Evolutionary conservation across 1,140 invertebrate genomes (phyloP), one percentile per base, ranked within the genome.

Genomic region (Nephila pilipes): DNA sequence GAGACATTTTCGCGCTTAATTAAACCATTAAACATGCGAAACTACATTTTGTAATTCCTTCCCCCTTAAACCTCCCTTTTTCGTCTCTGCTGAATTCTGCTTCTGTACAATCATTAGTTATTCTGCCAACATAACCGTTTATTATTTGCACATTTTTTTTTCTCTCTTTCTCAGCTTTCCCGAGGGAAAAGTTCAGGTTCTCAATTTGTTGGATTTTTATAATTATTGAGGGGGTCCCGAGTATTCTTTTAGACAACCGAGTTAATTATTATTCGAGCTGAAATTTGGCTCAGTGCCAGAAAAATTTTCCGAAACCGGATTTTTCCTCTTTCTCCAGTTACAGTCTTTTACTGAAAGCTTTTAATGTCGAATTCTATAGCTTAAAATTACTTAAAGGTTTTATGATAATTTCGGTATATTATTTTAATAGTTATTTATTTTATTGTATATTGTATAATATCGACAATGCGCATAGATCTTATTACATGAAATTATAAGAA

Each of bases 151-250:
- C 6, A 2, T 81, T 81, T 81, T 81, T 81, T 46, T 55, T 18
- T 25, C 10, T 55, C 14, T 22, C 14, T 36, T 36, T 55, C 38
- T n/a, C 20, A 60, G 18, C 85, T 38, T 38, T 38, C 57, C 46
- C 55, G 18, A 46, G 32, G 36, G 79, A 81, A 81, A 54, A 81
- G 79, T 38, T 36, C 81, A 20, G 81, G 55, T 87, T 58, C 55
- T 29, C 46, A 85, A 85, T 85, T 85, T 85, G 83, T 85, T 60
- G 85, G 57, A 87, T 87, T 87, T 87, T 87, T 87, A 87, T 87
- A 87, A 87, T 87, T 60, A 87, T 87, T 87, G 85, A 55, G 80
- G 69, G 69, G 69, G 29, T 60, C 57, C 32, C 22, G 3, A 14
- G 85, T 57, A 87, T 87, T 87, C 85, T 87, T 87, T 87, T 60